Base-by-base conservation (phyloP, 1,140 invertebrate genomes). In the Brachionus calyciflorus region DNA sequence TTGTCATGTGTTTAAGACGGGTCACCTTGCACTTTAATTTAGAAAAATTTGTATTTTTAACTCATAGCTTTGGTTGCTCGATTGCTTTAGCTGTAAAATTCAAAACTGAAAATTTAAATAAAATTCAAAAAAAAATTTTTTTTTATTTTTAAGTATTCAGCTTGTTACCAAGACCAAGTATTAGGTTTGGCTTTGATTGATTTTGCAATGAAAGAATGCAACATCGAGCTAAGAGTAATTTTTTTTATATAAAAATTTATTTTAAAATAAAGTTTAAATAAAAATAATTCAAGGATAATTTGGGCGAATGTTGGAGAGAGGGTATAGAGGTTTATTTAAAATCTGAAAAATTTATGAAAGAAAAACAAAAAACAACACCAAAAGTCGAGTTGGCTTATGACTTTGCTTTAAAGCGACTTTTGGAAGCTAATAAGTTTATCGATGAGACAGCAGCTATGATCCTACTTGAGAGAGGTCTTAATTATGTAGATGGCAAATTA, bases 151-250 rank as follows among this genome's bases (percentile, higher is more conserved):
- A 40, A 73, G 69, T 73, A 73, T 55, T 49, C 69, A 6, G 69
- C 69, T 19, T 73, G 69, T 9, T 73, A 51, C 40, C 44, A 28
- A 33, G 69, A 73, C 5, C 69, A 73, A 19, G 28, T 73, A 14
- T 14, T 73, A 7, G 51, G 69, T 0, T 26, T 73, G n/a, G 44
- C 19, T 51, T 19, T 73, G 24, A 26, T 73, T 40, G 69, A 73
- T 41, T 73, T 73, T 73, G 69, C 69, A 3, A 73, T 73, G 69
- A 73, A 73, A 55, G 69, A 73, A 19, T 73, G 46, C 28, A 73
- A 73, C 19, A 51, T 73, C n/a, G 69, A 73, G 10, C 24, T 51
- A 17, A 49, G 69, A 12, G 69, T 55, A 73, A 49, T 9, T 24
- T 10, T 73, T 14, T 21, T 24, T 49, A 19, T 28, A n/a, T 6